Evolutionary conservation across 2,888 invertebrate species (phyloP).

Genomic region (Tenthredo notha): DNA sequence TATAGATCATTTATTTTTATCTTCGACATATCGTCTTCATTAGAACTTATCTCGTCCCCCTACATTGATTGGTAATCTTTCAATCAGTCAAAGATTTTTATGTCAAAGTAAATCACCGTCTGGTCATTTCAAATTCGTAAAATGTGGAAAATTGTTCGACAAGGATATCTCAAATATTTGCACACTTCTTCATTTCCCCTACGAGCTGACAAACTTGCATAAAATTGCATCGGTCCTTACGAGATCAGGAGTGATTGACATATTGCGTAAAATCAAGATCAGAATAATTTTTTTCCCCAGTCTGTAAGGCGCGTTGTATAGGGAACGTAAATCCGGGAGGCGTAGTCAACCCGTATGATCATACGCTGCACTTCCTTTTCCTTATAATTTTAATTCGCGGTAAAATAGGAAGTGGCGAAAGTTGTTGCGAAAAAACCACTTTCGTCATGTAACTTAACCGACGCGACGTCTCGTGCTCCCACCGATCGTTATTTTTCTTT

Average conservation of each 20-base stretch:
- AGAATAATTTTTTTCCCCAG: neutral
- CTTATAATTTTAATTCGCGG: slow-evolving; percentile 14
- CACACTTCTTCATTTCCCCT: neutral
- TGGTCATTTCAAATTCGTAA: neutral
- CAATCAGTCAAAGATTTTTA: slow-evolving; percentile 1
- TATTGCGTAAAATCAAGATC: neutral
- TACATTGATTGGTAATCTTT: neutral
- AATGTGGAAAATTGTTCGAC: no score
- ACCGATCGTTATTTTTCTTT: neutral
- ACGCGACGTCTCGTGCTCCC: neutral
- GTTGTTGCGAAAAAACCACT: slow-evolving; percentile 21
- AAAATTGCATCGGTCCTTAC: neutral
- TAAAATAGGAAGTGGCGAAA: slow-evolving; percentile 29
- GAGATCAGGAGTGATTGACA: neutral
- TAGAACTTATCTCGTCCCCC: neutral
- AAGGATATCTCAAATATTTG: no score
- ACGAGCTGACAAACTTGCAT: neutral
- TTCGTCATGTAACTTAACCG: neutral
- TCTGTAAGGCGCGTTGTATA: neutral
- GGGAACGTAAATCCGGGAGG: neutral
- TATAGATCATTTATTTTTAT: neutral
- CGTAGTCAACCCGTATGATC: neutral
- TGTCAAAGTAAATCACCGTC: neutral
- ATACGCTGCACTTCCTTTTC: slow-evolving; percentile 3
- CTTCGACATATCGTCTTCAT: slow-evolving; percentile 4